A percentile compares a stretch with the other conserved stretches of the same genome.
phyloP scores from a whole-genome alignment of 2,888 invertebrate species.

The Lycia hirtaria region DNA sequence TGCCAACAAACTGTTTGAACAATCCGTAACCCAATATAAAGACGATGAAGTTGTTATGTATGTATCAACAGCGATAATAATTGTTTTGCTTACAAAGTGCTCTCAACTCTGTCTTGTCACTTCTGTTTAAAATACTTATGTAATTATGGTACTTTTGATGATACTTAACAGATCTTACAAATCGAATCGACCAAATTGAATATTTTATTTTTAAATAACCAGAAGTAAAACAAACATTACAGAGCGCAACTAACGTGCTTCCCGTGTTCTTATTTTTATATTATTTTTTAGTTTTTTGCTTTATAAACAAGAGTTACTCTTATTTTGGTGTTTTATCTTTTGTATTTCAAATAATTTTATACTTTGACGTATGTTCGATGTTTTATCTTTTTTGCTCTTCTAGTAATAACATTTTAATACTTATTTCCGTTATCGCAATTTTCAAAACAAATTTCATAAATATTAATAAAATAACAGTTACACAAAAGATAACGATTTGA shows the following conservation, averaged over 20 bases:
- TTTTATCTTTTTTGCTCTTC: background rate
- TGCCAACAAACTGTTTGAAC: constrained; percentile 44
- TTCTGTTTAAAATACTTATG: constrained; percentile 9
- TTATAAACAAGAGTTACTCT: no score
- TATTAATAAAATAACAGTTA: constrained; percentile 36
- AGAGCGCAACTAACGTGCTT: no score
- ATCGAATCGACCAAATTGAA: background rate
- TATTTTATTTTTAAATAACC: constrained; percentile 12
- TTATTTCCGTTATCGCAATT: background rate
- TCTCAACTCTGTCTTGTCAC: constrained; percentile 18
- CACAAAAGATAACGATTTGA: constrained; percentile 43
- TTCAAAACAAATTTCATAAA: constrained; percentile 15
- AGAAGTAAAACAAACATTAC: constrained; percentile 1
- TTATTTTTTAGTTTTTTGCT: no score
- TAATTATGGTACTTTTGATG: constrained; percentile 8
- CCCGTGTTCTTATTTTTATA: no score
- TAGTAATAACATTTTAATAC: background rate
- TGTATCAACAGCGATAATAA: constrained; percentile 49
- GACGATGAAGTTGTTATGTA: constrained; percentile 45
- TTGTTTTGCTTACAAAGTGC: constrained; percentile 45
- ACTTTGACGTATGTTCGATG: no score
- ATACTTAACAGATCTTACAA: background rate
- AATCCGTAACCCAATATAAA: constrained; percentile 42
- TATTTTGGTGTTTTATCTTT: no score
- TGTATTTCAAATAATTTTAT: constrained; percentile 4